Percentiles rank a stretch among this genome's conserved stretches.
phyloP scores from a whole-genome alignment of 2,888 invertebrate genomes.

The Calameuta filiformis region DNA sequence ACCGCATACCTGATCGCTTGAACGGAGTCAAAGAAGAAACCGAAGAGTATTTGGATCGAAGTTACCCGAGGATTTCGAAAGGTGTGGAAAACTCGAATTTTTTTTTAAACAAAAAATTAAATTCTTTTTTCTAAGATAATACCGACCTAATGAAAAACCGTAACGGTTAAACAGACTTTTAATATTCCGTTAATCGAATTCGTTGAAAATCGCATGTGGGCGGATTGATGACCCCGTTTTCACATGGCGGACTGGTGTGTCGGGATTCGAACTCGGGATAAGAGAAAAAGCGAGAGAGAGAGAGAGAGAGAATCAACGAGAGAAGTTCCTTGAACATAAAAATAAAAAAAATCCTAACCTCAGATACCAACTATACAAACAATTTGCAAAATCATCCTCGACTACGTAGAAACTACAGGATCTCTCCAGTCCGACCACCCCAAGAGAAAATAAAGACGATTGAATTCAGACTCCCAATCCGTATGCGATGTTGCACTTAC shows the following conservation, averaged over 20 bases:
- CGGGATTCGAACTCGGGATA: neutral
- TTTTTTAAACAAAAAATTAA: neutral
- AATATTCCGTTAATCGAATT: conserved; percentile 37
- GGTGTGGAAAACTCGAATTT: neutral
- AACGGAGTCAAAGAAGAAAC: neutral
- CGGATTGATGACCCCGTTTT: conserved; percentile 9
- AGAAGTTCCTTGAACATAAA: neutral
- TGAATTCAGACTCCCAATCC: neutral
- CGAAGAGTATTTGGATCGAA: neutral
- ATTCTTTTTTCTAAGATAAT: neutral
- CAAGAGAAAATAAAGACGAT: neutral
- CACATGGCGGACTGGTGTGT: neutral
- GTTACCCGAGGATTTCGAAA: neutral
- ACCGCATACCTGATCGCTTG: conserved; percentile 5
- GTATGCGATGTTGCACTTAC: neutral
- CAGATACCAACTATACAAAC: neutral
- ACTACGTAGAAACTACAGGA: neutral
- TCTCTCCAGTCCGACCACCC: neutral
- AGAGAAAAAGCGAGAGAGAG: neutral
- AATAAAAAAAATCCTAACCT: neutral
- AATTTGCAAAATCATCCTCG: neutral
- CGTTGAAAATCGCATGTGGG: conserved; percentile 21
- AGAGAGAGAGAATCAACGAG: neutral
- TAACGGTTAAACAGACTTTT: conserved; percentile 11
- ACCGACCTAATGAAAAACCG: neutral